Evolutionary conservation across 1,140 invertebrate species (phyloP).

Genomic region (Goniozus legneri): DNA sequence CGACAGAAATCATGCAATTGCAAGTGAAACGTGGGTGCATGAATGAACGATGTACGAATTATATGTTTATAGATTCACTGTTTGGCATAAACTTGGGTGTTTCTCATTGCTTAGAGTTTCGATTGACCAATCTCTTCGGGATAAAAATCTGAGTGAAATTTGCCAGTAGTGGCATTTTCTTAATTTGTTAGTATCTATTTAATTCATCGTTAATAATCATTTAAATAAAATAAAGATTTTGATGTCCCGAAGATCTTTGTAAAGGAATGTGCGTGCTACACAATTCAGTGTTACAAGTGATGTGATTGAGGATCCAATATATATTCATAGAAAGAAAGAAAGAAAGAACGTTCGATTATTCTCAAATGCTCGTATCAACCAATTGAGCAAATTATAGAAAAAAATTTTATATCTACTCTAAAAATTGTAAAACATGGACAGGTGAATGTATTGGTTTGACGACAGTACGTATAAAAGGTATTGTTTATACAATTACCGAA

Average conservation of each 20-base stretch:
- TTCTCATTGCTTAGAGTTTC: slow-evolving; percentile 29
- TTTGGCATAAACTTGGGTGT: slow-evolving; percentile 13
- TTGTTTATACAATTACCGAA: slow-evolving; percentile 9
- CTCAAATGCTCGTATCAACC: slow-evolving; percentile 21
- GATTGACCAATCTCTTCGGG: slow-evolving; percentile 32
- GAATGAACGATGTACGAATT: slow-evolving; percentile 16
- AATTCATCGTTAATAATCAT: slow-evolving; percentile 30
- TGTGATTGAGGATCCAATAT: slow-evolving; percentile 14
- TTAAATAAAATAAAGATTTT: slow-evolving; percentile 32
- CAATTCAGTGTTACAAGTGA: slow-evolving; percentile 14
- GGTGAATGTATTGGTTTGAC: slow-evolving; percentile 10
- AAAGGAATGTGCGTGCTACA: slow-evolving; percentile 15
- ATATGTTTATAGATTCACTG: slow-evolving; percentile 15
- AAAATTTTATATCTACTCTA: slow-evolving; percentile 35
- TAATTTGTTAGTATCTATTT: slow-evolving; percentile 34
- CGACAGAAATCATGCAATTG: background rate
- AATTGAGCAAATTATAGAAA: slow-evolving; percentile 18
- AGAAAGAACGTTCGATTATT: slow-evolving; percentile 20
- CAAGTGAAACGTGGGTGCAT: background rate
- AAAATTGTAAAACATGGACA: slow-evolving; percentile 12
- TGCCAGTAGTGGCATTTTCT: slow-evolving; percentile 26
- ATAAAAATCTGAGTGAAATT: slow-evolving; percentile 23
- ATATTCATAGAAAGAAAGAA: slow-evolving; percentile 30
- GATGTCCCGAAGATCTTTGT: slow-evolving; percentile 26
- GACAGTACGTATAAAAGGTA: slow-evolving; percentile 12